These are phyloP conservation scores for Caerostris darwini DNA, from an alignment of 1,140 invertebrate genomes.

Conservation along the genomic window DNA sequence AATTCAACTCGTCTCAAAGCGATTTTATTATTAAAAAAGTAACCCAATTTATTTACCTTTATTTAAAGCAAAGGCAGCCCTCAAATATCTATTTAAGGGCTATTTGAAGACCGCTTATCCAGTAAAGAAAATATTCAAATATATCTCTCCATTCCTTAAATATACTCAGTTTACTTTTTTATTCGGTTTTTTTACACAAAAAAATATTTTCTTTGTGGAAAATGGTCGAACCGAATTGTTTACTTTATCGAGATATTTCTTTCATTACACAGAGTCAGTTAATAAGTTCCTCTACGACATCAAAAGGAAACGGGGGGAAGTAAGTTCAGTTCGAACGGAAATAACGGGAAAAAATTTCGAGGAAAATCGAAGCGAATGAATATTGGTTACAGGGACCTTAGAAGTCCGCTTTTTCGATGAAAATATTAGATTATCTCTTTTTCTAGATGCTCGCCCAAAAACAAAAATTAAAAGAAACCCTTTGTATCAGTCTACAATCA, in stretches of 20 bases:
- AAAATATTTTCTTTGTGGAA: slow-evolving; percentile 31
- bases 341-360: slow-evolving; percentile 35
- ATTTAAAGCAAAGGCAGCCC: background rate
- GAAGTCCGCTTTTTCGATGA: slow-evolving; percentile 39
- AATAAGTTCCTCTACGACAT: slow-evolving; percentile 66
- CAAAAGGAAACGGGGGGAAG: slow-evolving; percentile 36
- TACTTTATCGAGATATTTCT: slow-evolving; percentile 65
- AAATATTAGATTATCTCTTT: slow-evolving; percentile 70
- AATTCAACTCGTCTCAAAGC: background rate
- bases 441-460: slow-evolving; percentile 6
- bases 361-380: slow-evolving; percentile 62
- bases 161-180: background rate
- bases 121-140: slow-evolving; percentile 39
- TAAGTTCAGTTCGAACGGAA: slow-evolving; percentile 50
- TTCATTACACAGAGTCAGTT: slow-evolving; percentile 50
- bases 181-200: background rate
- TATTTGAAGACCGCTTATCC: background rate
- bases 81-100: background rate
- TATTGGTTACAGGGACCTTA: slow-evolving; percentile 61
- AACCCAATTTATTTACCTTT: background rate
- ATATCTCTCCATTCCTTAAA: background rate
- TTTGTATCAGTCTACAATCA: slow-evolving; percentile 69
- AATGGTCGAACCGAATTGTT: slow-evolving; percentile 49
- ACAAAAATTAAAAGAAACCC: slow-evolving; percentile 22
- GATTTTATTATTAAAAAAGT: background rate